A percentile compares a stretch with the other conserved stretches of the same genome.
Evolutionary conservation across 2,113 vertebrate genomes (phyloP).

Genomic region (Podarcis muralis): DNA sequence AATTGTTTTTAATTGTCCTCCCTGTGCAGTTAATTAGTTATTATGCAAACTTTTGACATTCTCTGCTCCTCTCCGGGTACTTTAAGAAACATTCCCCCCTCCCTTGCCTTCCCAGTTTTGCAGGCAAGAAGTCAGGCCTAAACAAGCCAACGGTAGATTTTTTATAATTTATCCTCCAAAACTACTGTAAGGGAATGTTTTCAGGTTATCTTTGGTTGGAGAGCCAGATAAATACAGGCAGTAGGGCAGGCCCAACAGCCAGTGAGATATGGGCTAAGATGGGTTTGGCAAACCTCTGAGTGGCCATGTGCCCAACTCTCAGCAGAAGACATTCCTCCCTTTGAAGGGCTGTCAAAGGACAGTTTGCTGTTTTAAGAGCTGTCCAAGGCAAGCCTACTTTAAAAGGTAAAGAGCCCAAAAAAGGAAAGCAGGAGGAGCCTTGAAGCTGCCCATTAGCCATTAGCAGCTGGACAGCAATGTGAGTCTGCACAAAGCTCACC

Average conservation of each 20-base stretch:
- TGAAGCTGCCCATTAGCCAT: background rate
- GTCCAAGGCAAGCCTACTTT: background rate
- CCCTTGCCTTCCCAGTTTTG: background rate
- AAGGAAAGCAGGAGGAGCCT: background rate
- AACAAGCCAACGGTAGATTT: background rate
- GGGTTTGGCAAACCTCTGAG: background rate
- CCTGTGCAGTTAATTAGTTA: background rate
- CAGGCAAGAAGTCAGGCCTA: background rate
- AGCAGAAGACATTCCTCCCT: background rate
- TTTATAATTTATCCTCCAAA: background rate
- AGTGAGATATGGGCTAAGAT: background rate
- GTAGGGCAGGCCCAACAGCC: background rate
- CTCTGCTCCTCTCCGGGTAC: background rate
- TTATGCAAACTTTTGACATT: background rate
- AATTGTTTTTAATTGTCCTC: background rate
- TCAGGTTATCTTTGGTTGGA: background rate
- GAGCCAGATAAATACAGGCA: too few species aligned
- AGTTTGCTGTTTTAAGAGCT: background rate
- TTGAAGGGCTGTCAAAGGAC: too few species aligned
- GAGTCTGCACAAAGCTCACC: background rate
- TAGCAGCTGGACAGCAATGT: background rate
- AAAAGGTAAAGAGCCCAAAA: background rate
- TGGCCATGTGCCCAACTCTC: background rate
- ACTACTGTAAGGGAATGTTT: background rate
- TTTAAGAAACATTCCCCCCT: background rate